These are phyloP conservation scores for Neogale vison DNA, from an alignment of 2,113 vertebrate species.

Conservation along the genomic window DNA sequence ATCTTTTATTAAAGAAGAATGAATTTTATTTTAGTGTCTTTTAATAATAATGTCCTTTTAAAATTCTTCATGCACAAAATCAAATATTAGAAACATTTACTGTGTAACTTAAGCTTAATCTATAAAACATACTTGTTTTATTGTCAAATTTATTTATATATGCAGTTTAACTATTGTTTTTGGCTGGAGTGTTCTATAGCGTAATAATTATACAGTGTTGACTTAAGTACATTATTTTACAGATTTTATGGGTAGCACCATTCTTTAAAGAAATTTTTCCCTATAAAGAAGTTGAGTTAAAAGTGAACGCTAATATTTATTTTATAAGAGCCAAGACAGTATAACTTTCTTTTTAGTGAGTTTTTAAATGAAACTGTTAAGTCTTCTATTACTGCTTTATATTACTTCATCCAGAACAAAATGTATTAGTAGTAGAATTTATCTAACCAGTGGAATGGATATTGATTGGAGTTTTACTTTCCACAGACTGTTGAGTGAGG, in stretches of 20 bases:
- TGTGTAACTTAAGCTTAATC: conserved; percentile 23
- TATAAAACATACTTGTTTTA: background rate
- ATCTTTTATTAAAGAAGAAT: conserved; percentile 24
- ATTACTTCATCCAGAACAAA: background rate
- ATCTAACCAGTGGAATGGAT: background rate
- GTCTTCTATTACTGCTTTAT: background rate
- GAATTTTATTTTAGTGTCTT: background rate
- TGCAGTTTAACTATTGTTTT: conserved; percentile 31
- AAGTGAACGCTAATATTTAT: conserved; percentile 24
- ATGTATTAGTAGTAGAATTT: background rate
- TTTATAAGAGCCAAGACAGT: conserved; percentile 31
- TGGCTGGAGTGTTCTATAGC: background rate
- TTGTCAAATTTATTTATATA: conserved; percentile 44
- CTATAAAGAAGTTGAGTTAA: conserved; percentile 17
- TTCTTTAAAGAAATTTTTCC: conserved; percentile 6
- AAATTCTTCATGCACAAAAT: background rate
- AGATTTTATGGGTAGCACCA: conserved; percentile 2
- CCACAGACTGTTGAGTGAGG: background rate
- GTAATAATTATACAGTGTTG: conserved; percentile 30
- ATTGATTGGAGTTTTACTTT: background rate
- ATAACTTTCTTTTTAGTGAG: background rate
- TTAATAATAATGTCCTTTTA: background rate
- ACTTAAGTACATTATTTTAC: conserved; percentile 22
- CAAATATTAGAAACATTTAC: background rate
- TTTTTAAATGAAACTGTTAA: background rate